These are phyloP conservation scores for Tetramorium alpestre DNA, from an alignment of 1,140 invertebrate genomes.

Conservation along the genomic window DNA sequence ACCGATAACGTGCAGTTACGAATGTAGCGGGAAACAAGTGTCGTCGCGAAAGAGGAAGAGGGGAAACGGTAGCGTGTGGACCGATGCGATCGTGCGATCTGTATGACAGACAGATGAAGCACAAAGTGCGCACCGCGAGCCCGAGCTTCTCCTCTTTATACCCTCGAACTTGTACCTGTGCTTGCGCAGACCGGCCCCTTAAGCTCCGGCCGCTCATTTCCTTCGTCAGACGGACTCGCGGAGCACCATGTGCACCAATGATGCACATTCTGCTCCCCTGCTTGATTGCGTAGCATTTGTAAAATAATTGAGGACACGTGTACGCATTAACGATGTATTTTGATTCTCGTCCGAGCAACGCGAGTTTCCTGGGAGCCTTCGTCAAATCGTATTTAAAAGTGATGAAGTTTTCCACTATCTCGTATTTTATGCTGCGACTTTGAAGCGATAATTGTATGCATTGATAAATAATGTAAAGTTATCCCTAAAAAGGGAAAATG, in stretches of 20 bases:
- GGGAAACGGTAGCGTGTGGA: neutral
- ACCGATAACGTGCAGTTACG: neutral
- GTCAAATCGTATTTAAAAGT: constrained; percentile 17
- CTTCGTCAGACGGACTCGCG: constrained; percentile 38
- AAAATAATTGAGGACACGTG: constrained; percentile 20
- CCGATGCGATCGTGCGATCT: constrained; percentile 49
- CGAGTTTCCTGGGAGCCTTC: neutral
- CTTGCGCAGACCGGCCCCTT: constrained; percentile 79
- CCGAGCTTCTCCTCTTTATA: constrained; percentile 81
- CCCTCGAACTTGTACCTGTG: constrained; percentile 82
- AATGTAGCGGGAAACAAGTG: neutral
- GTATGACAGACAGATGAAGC: constrained; percentile 81
- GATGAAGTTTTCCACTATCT: constrained; percentile 2
- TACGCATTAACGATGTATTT: neutral
- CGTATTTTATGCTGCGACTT: neutral
- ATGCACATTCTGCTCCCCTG: neutral
- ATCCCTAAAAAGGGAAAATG: neutral
- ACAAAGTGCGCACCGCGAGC: constrained; percentile 80
- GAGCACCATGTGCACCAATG: constrained; percentile 44
- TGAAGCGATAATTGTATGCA: neutral
- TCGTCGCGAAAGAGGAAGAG: neutral
- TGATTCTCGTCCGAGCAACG: neutral
- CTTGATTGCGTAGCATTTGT: constrained; percentile 32
- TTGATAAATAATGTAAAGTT: neutral
- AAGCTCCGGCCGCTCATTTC: constrained; percentile 54